Conservation (phyloP, 2,113 vertebrate species). For the Baryphthengus martii region DNA sequence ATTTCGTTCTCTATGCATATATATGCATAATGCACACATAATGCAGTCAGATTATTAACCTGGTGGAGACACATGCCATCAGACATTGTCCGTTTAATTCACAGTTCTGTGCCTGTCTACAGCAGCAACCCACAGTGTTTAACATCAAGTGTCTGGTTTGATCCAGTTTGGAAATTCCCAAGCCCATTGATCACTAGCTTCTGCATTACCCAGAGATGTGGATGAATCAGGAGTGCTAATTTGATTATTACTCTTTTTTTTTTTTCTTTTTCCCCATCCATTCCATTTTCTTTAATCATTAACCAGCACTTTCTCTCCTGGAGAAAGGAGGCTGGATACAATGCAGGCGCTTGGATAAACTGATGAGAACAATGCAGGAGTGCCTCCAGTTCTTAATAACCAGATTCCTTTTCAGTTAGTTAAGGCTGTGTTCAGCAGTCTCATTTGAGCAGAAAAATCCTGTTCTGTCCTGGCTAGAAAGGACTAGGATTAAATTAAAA, state of each 20-base stretch:
- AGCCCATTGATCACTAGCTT: neutral
- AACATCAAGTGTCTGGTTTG: conserved; percentile 4
- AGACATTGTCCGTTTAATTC: conserved; percentile 2
- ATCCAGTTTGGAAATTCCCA: conserved; percentile 1
- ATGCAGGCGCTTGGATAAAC: neutral
- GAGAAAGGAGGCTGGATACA: neutral
- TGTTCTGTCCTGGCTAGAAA: neutral
- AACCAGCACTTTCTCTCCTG: neutral
- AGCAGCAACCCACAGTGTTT: neutral
- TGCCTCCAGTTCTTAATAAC: neutral
- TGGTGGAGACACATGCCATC: neutral
- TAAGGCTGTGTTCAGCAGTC: neutral
- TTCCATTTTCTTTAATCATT: conserved; percentile 14
- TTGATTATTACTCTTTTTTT: neutral
- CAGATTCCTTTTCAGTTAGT: neutral
- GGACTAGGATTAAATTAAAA: neutral
- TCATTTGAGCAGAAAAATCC: neutral
- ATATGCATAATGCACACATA: conserved; percentile 49
- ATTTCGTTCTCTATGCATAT: conserved; percentile 33
- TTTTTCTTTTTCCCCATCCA: neutral
- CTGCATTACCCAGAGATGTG: neutral
- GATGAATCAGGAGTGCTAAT: neutral
- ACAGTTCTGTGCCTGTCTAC: neutral
- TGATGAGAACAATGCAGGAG: neutral
- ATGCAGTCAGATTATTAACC: conserved; percentile 15